phyloP scores from a whole-genome alignment of 2,888 invertebrate genomes.

The Euzetes globulus region DNA sequence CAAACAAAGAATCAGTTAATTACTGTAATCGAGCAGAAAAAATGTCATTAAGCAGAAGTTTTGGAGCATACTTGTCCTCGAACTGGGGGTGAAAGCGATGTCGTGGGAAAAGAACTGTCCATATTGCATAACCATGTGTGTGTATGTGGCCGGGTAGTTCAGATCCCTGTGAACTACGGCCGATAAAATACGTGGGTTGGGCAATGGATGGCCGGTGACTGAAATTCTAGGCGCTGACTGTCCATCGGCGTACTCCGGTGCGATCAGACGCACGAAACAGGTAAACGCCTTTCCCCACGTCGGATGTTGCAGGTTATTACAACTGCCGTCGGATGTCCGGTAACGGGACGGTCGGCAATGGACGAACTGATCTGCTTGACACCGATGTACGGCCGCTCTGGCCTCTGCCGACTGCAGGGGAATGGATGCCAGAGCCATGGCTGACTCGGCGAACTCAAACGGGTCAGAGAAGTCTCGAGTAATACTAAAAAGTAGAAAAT shows the following conservation, averaged over 20 bases:
- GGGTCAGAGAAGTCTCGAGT: constrained; percentile 32
- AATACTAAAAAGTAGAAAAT: not conserved
- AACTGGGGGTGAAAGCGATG: constrained; percentile 74
- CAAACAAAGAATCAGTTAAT: not conserved
- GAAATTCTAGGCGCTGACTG: constrained; percentile 41
- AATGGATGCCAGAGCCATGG: constrained; percentile 32
- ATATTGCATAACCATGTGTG: constrained; percentile 88
- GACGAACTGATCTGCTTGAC: constrained; percentile 36
- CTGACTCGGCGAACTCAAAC: constrained; percentile 34
- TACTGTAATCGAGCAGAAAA: not conserved
- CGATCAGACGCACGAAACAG: constrained; percentile 69
- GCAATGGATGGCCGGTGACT: constrained; percentile 59
- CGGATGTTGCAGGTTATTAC: constrained; percentile 69
- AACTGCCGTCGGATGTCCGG: constrained; percentile 77
- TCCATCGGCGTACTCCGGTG: constrained; percentile 75
- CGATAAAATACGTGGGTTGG: constrained; percentile 77
- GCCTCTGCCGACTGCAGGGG: constrained; percentile 35
- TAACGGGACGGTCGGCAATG: constrained; percentile 50
- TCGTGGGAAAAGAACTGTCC: constrained; percentile 91
- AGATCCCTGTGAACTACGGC: constrained; percentile 63
- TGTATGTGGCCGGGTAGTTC: constrained; percentile 57
- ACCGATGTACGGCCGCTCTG: constrained; percentile 36
- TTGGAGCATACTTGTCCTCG: constrained; percentile 37
- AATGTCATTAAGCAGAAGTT: not conserved
- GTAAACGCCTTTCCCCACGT: constrained; percentile 75